phyloP scores from a whole-genome alignment of 2,113 vertebrate genomes.

The Hystrix cristata region DNA sequence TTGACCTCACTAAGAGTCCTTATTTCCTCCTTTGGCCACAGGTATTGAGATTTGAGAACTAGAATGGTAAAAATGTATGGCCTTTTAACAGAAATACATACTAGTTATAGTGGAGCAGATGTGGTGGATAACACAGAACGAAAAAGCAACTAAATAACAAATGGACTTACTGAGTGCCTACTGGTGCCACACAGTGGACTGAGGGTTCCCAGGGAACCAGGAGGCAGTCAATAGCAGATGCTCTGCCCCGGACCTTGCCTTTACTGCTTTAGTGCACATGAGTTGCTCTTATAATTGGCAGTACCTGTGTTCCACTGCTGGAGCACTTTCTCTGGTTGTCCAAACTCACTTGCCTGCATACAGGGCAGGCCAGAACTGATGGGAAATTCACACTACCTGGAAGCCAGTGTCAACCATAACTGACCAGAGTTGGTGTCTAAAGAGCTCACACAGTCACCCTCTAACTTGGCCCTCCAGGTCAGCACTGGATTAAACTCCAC shows the following conservation, averaged over 20 bases:
- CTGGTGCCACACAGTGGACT: not conserved
- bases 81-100: not conserved
- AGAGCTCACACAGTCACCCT: not conserved
- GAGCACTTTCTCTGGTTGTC: not conserved
- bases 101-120: not conserved
- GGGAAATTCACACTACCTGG: not conserved
- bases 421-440: not conserved
- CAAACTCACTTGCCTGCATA: not conserved
- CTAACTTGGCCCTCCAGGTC: not conserved
- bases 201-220: not conserved
- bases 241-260: not conserved
- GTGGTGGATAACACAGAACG: not conserved
- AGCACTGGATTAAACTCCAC: not conserved
- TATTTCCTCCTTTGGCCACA: slow-evolving; percentile 16
- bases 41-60: not conserved
- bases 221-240: not conserved
- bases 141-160: not conserved
- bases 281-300: not conserved
- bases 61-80: not conserved
- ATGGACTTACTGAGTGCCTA: not conserved
- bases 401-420: not conserved
- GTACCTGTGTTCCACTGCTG: not conserved
- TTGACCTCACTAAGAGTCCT: not conserved
- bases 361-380: not conserved
- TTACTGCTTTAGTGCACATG: not conserved